Percentiles rank a stretch among this genome's conserved stretches.
Evolutionary conservation across 2,797 vertebrate species (phyloP).

Genomic region (Oreortyx pictus): DNA sequence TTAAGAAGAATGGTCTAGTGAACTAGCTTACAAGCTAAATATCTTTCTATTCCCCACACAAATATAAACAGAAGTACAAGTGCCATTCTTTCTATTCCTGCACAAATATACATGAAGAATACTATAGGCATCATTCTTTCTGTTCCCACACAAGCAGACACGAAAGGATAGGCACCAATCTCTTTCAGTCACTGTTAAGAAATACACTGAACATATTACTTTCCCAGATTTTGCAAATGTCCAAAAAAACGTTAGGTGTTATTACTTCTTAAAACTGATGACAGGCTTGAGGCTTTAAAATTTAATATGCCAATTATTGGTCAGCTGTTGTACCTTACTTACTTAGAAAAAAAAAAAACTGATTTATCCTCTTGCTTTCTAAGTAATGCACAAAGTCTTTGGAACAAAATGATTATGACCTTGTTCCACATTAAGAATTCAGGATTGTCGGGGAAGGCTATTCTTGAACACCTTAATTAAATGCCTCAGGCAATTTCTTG

Average conservation of each 20-base stretch:
- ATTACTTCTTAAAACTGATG: not conserved
- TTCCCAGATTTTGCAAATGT: not conserved
- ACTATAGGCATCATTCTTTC: not conserved
- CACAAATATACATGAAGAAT: not conserved
- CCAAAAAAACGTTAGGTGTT: not conserved
- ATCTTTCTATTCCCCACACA: not conserved
- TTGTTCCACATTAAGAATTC: not conserved
- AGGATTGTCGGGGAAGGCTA: not conserved
- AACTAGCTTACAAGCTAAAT: not conserved
- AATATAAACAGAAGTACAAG: not conserved
- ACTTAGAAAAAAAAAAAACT: not conserved
- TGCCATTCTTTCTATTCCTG: not conserved
- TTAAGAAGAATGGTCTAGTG: not conserved
- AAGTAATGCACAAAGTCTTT: not conserved
- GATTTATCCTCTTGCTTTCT: not conserved
- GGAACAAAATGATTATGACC: not conserved
- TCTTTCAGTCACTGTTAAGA: not conserved
- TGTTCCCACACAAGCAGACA: not conserved
- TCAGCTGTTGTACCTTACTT: not conserved
- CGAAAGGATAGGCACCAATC: rapidly evolving
- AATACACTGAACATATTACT: not conserved
- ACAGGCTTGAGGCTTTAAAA: not conserved
- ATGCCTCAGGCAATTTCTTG: not conserved
- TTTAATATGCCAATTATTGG: not conserved
- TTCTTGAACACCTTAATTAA: not conserved